Evolutionary conservation across 2,888 invertebrate genomes (phyloP).

Genomic region (Nephrotoma appendiculata): DNA sequence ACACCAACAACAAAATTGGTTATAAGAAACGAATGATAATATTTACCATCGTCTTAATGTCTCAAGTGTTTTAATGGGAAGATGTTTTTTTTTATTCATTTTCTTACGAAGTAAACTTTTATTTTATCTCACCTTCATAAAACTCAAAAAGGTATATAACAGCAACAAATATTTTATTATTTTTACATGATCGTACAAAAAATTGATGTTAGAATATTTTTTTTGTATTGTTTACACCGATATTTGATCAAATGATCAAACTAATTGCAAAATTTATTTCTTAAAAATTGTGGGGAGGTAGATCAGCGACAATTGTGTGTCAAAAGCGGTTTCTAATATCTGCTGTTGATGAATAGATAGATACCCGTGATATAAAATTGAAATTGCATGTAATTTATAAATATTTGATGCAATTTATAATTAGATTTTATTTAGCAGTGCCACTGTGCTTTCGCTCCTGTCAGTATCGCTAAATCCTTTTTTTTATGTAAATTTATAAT

Average conservation of each 20-base stretch:
- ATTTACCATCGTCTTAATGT: background rate
- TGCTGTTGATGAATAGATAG: no score
- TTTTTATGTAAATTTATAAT: background rate
- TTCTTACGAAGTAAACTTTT: background rate
- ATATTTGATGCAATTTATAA: no score
- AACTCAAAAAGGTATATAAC: background rate
- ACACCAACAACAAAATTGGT: background rate
- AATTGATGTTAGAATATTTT: background rate
- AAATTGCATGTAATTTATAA: no score
- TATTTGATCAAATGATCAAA: background rate
- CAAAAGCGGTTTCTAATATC: no score
- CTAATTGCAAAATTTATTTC: background rate
- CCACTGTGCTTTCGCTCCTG: background rate
- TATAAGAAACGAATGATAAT: background rate
- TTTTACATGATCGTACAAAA: background rate
- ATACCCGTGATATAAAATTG: no score
- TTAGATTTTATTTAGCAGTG: no score
- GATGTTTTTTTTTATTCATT: background rate
- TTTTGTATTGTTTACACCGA: background rate
- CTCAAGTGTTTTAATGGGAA: background rate
- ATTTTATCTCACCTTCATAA: background rate
- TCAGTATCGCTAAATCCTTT: background rate
- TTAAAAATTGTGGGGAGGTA: background rate
- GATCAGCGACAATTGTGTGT: no score
- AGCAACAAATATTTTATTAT: background rate